phyloP scores from a whole-genome alignment of 2,888 invertebrate genomes.

The Cerastis rubricosa region DNA sequence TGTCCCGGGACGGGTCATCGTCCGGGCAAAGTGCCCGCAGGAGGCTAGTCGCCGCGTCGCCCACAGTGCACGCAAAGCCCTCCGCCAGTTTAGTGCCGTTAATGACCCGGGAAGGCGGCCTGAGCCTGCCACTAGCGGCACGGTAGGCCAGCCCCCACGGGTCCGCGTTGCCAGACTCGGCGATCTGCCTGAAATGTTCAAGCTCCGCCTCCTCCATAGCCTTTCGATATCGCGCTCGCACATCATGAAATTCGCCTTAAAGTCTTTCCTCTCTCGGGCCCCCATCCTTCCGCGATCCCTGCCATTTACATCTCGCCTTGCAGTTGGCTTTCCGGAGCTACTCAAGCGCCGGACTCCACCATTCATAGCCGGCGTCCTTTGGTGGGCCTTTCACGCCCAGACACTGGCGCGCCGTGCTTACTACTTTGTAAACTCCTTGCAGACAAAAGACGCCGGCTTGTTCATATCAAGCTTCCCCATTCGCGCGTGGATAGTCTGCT shows the following conservation, averaged over 20 bases:
- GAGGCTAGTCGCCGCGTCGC: slow-evolving; percentile 39
- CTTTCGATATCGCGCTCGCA: too few species aligned
- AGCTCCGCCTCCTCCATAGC: slow-evolving; percentile 29
- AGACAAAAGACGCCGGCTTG: slow-evolving; percentile 13
- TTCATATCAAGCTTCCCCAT: slow-evolving; percentile 1
- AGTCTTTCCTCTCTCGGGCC: neutral
- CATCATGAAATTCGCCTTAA: too few species aligned
- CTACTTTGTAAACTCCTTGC: slow-evolving; percentile 2
- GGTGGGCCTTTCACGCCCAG: neutral
- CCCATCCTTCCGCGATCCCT: neutral
- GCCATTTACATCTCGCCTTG: slow-evolving; percentile 29
- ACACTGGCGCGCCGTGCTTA: neutral
- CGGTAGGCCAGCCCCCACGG: slow-evolving; percentile 62
- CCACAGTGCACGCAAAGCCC: slow-evolving; percentile 48
- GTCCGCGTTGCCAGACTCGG: slow-evolving; percentile 19
- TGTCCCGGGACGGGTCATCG: slow-evolving; percentile 54
- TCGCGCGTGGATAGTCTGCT: neutral
- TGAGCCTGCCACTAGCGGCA: slow-evolving; percentile 50
- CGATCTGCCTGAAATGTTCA: neutral
- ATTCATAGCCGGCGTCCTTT: slow-evolving; percentile 39
- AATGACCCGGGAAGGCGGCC: slow-evolving; percentile 59
- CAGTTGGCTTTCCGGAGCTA: slow-evolving; percentile 10
- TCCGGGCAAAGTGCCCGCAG: slow-evolving; percentile 63
- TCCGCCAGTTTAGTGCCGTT: slow-evolving; percentile 35
- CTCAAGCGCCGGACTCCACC: slow-evolving; percentile 48